These are phyloP conservation scores for Lycia hirtaria DNA, from an alignment of 2,888 invertebrate species.

Conservation along the genomic window DNA sequence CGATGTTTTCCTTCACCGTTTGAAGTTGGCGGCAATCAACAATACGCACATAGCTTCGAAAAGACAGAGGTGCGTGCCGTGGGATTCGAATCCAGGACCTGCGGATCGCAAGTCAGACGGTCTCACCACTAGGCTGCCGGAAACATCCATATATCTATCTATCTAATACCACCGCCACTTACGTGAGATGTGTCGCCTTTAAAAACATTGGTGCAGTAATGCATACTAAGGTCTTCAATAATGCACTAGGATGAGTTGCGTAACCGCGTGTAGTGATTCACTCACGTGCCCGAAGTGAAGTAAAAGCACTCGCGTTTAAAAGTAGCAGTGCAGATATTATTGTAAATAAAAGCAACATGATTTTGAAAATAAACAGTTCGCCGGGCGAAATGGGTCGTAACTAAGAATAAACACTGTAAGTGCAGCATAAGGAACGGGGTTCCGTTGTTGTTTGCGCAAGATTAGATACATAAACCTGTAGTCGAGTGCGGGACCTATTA, in stretches of 20 bases:
- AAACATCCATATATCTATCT: too few species aligned
- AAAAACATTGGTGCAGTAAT: too few species aligned
- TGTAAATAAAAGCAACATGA: conserved; percentile 53
- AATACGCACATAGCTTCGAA: too few species aligned
- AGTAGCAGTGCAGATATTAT: conserved; percentile 42
- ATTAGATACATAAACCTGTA: conserved; percentile 69
- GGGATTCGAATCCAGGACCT: too few species aligned
- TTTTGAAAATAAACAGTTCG: conserved; percentile 58
- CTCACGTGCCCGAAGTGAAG: conserved; percentile 5
- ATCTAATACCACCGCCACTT: too few species aligned
- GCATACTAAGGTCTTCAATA: conserved; percentile 3
- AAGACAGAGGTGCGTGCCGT: too few species aligned
- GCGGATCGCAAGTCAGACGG: too few species aligned
- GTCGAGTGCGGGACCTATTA: conserved; percentile 51
- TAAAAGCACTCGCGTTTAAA: conserved; percentile 33
- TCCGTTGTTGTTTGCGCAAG: conserved; percentile 65
- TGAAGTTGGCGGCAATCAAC: too few species aligned
- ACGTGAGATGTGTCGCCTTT: too few species aligned
- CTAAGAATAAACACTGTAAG: conserved; percentile 69
- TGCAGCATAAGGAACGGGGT: conserved; percentile 54
- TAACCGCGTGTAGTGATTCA: conserved; percentile 25
- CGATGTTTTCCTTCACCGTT: too few species aligned
- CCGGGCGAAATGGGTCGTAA: conserved; percentile 62
- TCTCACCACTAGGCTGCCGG: too few species aligned
- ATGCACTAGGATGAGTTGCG: conserved; percentile 21